Evolutionary conservation across 2,113 vertebrate species (phyloP).

Genomic region (Eptesicus fuscus): DNA sequence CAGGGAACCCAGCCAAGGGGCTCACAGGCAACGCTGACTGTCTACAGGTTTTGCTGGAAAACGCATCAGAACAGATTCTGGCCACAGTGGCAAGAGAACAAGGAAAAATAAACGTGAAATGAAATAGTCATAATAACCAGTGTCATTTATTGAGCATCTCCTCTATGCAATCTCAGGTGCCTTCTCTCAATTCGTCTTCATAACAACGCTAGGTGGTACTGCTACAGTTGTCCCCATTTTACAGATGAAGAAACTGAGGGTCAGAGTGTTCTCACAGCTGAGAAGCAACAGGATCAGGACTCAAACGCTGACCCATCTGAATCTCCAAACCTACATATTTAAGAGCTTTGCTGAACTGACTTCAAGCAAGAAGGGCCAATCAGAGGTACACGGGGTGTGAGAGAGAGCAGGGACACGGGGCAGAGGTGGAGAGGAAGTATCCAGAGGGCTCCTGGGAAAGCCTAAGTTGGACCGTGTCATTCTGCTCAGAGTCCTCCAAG

Average conservation of each 20-base stretch:
- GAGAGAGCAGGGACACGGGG: not conserved
- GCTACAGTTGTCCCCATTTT: not conserved
- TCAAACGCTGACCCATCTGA: not conserved
- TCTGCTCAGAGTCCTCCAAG: not conserved
- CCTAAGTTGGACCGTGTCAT: not conserved
- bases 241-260: not conserved
- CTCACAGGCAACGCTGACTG: not conserved
- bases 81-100: not conserved
- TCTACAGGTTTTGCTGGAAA: not conserved
- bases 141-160: not conserved
- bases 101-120: not conserved
- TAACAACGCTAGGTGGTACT: not conserved
- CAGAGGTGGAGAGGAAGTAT: not conserved
- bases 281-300: not conserved
- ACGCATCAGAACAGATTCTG: not conserved
- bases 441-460: not conserved
- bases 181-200: not conserved
- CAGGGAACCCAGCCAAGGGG: not conserved
- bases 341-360: not conserved
- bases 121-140: not conserved
- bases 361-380: not conserved
- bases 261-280: not conserved
- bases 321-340: not conserved
- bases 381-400: not conserved
- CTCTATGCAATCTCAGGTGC: not conserved